Base-by-base conservation (phyloP, 2,113 vertebrate genomes). In the Bombycilla garrulus region DNA sequence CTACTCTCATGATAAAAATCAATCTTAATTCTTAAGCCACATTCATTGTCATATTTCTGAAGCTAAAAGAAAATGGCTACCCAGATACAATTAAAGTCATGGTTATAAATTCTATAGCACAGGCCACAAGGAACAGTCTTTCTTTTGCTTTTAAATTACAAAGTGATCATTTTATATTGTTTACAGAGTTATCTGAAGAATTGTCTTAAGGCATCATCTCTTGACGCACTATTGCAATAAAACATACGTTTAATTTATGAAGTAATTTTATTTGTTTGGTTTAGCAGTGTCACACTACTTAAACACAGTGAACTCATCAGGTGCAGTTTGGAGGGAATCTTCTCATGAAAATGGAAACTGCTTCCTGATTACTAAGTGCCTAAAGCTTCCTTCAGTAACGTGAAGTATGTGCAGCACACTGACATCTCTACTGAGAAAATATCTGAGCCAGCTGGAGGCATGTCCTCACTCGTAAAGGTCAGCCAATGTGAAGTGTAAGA, bases 401-500 rank as follows among this genome's bases (percentile, higher is more conserved):
- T 83, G 51, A 69, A 81, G 23, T 62, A 93, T 93, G 78, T 72
- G 56, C 77, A 93, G 66, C 64, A 88, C 67, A 84, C 54, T 94
- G 85, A 96, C 77, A 95, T 96, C 50, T 93, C 50, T 19, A 97
- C 93, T 96, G 97, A 96, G 94, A 97, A 97, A 97, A 97, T 88
- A 94, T 92, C 81, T 94, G 65, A 98, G 90, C 73, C 95, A 50
- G 93, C 96, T 93, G 92, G 96, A 97, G 57, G 81, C 82, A 88
- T 92, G 94, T 97, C 96, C 93, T 96, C 81, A 89, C 67, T 87
- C 8, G 0, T 45, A 87, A 91, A 97, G 97, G 97, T 98, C 98
- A 98, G 97, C 96, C 97, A 97, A 88, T 89, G 88, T 91, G 93
- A 97, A 96, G 51, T 76, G 35, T 93, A 92, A 93, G 95, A 97